A percentile compares a stretch with the other conserved stretches of the same genome.
Evolutionary conservation across 2,888 invertebrate genomes (phyloP).

Genomic region (Phortica okadai): DNA sequence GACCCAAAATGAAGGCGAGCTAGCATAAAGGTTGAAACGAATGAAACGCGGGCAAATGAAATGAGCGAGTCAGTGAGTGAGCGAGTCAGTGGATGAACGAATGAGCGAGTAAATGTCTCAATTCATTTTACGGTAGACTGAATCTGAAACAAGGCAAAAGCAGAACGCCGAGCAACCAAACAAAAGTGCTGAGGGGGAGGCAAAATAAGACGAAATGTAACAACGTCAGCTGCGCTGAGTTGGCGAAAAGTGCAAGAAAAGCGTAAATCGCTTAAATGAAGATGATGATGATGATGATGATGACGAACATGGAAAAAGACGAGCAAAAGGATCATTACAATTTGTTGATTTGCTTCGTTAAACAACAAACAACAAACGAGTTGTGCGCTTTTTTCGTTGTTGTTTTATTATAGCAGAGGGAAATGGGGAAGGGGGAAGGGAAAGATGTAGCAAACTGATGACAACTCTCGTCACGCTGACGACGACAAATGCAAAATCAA

Average conservation of each 20-base stretch:
- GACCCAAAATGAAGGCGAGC: background rate
- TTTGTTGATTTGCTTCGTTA: slow-evolving; percentile 72
- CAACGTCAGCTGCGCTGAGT: slow-evolving; percentile 9
- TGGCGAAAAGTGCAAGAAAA: slow-evolving; percentile 63
- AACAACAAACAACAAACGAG: slow-evolving; percentile 62
- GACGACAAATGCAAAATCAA: background rate
- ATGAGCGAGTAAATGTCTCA: slow-evolving; percentile 58
- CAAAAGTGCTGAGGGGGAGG: background rate
- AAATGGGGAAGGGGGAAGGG: slow-evolving; percentile 12
- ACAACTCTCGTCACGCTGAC: slow-evolving; percentile 14
- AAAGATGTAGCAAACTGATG: background rate
- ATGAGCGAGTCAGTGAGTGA: background rate
- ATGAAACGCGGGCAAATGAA: background rate
- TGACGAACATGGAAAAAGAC: slow-evolving; percentile 23
- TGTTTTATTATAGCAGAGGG: slow-evolving; percentile 3
- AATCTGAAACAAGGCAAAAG: slow-evolving; percentile 61
- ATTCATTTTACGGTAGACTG: slow-evolving; percentile 69
- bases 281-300: slow-evolving; percentile 30
- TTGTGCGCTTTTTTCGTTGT: background rate
- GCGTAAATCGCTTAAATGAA: slow-evolving; percentile 52
- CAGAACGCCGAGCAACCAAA: slow-evolving; percentile 59
- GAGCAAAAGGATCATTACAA: slow-evolving; percentile 62
- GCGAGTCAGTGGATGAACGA: background rate
- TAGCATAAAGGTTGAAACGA: background rate
- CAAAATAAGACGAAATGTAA: background rate